Percentiles rank a stretch among this genome's conserved stretches.
Conservation (phyloP, 35 echinoderm and acorn worm species). For the Amphiura filiformis region DNA sequence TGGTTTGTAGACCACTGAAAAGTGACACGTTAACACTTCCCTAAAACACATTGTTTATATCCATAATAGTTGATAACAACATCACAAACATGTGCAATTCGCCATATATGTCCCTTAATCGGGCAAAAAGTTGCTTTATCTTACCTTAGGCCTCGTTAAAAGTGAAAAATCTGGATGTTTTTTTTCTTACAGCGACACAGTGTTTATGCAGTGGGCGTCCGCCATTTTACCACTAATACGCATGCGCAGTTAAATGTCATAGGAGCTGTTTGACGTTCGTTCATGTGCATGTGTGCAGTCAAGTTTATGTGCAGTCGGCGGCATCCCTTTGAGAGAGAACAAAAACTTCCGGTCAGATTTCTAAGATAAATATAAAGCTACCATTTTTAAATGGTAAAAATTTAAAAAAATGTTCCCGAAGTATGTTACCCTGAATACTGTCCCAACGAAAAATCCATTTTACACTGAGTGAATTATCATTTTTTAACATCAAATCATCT, state of each 20-base stretch:
- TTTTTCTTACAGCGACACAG: background rate
- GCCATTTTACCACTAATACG: background rate
- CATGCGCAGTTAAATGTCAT: background rate
- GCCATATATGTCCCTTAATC: background rate
- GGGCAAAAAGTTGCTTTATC: background rate
- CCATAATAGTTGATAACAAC: background rate
- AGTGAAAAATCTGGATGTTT: background rate
- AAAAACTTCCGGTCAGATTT: no score
- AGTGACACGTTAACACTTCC: background rate
- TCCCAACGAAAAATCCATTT: no score
- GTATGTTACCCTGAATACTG: no score
- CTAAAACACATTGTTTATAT: background rate
- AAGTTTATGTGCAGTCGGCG: no score
- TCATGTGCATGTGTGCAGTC: no score
- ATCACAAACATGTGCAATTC: background rate
- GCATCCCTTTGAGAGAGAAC: no score
- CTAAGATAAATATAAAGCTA: no score
- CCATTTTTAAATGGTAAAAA: no score
- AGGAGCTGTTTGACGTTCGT: background rate
- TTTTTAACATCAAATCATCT: no score
- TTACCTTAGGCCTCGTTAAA: background rate
- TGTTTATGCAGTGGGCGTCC: background rate
- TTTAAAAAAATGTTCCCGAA: no score
- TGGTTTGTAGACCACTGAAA: background rate
- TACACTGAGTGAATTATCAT: no score